Evolutionary conservation across 2,888 invertebrate genomes (phyloP).

Genomic region (Epirrhoe tristata): DNA sequence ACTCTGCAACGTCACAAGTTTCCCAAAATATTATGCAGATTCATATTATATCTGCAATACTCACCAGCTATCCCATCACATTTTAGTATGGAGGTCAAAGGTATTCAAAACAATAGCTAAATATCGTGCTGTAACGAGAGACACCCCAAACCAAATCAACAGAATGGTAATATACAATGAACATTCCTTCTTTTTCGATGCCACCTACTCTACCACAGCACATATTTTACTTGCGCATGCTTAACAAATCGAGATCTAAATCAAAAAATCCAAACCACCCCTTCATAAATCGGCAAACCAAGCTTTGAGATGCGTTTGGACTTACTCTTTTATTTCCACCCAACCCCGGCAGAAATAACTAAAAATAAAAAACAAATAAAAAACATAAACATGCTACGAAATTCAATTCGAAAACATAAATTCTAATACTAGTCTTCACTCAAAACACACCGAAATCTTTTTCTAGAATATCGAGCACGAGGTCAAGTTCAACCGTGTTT

Average conservation of each 20-base stretch:
- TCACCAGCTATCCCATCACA: slow-evolving; percentile 45
- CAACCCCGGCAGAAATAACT: slow-evolving; percentile 79
- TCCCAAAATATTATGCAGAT: background rate
- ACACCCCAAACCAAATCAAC: slow-evolving; percentile 37
- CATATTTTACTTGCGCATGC: slow-evolving; percentile 49
- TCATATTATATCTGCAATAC: slow-evolving; percentile 39
- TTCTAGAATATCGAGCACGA: slow-evolving; percentile 29
- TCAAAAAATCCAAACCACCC: slow-evolving; percentile 57
- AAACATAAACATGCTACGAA: slow-evolving; percentile 50
- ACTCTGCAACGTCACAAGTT: background rate
- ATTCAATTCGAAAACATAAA: slow-evolving; percentile 35
- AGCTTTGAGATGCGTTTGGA: slow-evolving; percentile 62
- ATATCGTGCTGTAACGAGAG: slow-evolving; percentile 33
- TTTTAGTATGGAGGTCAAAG: slow-evolving; percentile 11
- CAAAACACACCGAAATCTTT: slow-evolving; percentile 18
- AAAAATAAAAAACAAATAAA: slow-evolving; percentile 74
- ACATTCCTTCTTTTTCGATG: slow-evolving; percentile 18
- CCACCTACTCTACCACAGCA: slow-evolving; percentile 32
- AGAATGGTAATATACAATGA: slow-evolving; percentile 35
- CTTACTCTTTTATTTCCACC: slow-evolving; percentile 81
- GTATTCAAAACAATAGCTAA: slow-evolving; percentile 14
- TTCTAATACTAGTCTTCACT: slow-evolving; percentile 24
- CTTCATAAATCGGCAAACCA: slow-evolving; percentile 66
- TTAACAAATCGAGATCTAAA: slow-evolving; percentile 47
- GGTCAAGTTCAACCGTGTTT: slow-evolving; percentile 23